Percentiles rank a stretch among this genome's conserved stretches.
phyloP scores from a whole-genome alignment of 2,797 vertebrate genomes.

The Cheirogaleus major region DNA sequence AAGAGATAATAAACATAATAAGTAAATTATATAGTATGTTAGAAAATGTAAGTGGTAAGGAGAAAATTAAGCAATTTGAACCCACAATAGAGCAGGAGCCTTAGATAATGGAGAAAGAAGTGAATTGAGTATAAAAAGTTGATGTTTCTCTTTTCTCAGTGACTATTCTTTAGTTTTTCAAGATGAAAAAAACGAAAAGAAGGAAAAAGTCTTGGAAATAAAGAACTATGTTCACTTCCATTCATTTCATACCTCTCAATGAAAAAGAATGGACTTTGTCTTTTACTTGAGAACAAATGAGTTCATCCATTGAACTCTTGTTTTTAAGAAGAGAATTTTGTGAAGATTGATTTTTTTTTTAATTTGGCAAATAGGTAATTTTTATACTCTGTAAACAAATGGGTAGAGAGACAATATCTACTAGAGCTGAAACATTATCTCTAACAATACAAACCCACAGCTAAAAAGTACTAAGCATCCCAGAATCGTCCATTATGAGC shows the following conservation, averaged over 20 bases:
- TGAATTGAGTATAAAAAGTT: not conserved
- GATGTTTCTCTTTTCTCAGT: not conserved
- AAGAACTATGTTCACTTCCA: not conserved
- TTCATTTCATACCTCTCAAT: not conserved
- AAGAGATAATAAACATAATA: not conserved
- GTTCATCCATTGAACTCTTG: not conserved
- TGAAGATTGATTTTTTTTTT: not conserved
- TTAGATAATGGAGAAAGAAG: not conserved
- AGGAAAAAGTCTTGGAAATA: not conserved
- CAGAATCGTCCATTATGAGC: not conserved
- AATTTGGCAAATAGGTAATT: not conserved
- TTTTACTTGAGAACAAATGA: not conserved
- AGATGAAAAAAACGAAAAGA: not conserved
- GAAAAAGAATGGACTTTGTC: not conserved
- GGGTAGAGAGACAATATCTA: not conserved
- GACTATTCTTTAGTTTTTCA: not conserved
- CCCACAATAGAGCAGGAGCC: not conserved
- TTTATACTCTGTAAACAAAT: not conserved
- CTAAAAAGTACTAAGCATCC: constrained; percentile 3
- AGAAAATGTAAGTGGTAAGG: not conserved
- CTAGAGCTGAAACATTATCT: not conserved
- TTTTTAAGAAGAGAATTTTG: not conserved
- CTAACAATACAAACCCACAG: not conserved
- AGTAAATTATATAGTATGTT: not conserved
- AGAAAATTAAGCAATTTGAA: not conserved